These are phyloP conservation scores for Pterobdella sp. DNA, from an alignment of 2,888 invertebrate species.

Conservation along the genomic window DNA sequence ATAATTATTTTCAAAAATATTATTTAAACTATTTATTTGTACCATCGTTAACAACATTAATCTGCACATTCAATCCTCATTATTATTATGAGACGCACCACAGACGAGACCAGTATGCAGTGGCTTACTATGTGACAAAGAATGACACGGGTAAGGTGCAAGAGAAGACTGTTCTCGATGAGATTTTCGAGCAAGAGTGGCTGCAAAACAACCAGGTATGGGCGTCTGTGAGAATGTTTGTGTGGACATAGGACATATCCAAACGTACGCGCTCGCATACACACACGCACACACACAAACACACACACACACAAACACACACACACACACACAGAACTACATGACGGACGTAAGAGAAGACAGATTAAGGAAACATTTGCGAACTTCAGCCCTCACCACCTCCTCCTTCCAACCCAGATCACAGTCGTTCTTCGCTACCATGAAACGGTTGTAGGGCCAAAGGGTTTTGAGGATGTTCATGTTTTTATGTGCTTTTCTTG, in stretches of 20 bases:
- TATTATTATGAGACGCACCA: neutral
- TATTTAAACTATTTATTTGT: no score
- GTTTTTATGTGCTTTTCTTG: no score
- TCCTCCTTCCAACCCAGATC: neutral
- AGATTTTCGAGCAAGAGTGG: conserved; percentile 37
- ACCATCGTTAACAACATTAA: no score
- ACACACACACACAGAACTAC: conserved; percentile 10
- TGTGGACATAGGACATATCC: neutral
- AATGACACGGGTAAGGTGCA: conserved; percentile 42
- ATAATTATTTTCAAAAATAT: no score
- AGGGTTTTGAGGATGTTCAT: no score
- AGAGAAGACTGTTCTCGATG: conserved; percentile 19
- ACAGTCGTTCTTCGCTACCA: neutral
- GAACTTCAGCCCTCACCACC: neutral
- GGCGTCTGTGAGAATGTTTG: neutral
- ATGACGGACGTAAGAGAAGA: neutral
- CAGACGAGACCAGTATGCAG: conserved; percentile 71
- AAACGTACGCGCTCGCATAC: conserved; percentile 19
- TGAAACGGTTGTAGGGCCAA: no score
- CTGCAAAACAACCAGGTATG: conserved; percentile 21
- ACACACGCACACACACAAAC: neutral
- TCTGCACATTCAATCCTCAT: neutral
- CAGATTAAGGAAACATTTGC: neutral
- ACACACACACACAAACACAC: neutral
- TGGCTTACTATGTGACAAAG: conserved; percentile 74